Base-by-base conservation (phyloP, 1,140 invertebrate species). In the Tetraneura akinire region DNA sequence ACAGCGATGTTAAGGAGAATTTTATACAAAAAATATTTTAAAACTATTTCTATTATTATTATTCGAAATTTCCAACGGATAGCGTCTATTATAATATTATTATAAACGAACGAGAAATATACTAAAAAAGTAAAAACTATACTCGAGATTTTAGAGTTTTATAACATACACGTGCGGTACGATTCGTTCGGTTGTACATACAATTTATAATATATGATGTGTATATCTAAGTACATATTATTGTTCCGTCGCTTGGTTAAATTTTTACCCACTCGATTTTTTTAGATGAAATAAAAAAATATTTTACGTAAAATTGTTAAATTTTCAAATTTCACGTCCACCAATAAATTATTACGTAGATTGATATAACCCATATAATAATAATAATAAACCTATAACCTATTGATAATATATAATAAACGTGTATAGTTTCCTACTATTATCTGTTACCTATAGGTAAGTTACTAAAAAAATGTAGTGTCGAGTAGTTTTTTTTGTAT, bases 31-130 rank as follows among this genome's bases (percentile, higher is more conserved):
- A 68, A 45, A 23, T 68, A 68, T 45, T n/a, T n/a, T 68, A 45
- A 45, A 68, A 68, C n/a, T 68, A 68, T 68, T 68, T 68, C 64
- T 68, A 14, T 45, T 45, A 45, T 21, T 45, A 68, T 68, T 45
- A 45, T n/a, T n/a, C n/a, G n/a, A n/a, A n/a, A n/a, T n/a, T n/a
- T 18, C 42, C 45, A 68, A 68, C 42, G 21, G 45, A 68, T 45
- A 45, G 8, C 45, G 45, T 14, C 18, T 47, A 13, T 13, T 47
- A 47, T 32, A 32, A 62, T 45, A 68, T 37, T 23, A 45, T 68
- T 23, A 68, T 45, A 68, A 29, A 62, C n/a, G n/a, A 62, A 29
- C 8, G 8, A 62, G 18, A 62, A 62, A 29, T 29, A 23, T 62
- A 29, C 23, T 60, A 60, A 29, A 66, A 42, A 42, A 66, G 64